phyloP scores from a whole-genome alignment of 2,797 vertebrate genomes.

The Dromococcyx pavoninus region DNA sequence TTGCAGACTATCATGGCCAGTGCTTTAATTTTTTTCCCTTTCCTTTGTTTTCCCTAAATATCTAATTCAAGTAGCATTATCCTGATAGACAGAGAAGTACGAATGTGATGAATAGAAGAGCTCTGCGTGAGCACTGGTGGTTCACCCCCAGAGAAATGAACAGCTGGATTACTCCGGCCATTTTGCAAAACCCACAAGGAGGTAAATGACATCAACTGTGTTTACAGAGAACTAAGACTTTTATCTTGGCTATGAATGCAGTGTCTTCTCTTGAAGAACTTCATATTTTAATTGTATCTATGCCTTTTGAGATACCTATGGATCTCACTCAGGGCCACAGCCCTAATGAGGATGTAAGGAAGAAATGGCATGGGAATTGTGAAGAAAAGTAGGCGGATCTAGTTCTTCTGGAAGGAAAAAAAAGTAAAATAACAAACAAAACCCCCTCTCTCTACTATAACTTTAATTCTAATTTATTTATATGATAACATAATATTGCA shows the following conservation, averaged over 20 bases:
- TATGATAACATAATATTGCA: background rate
- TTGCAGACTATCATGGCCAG: background rate
- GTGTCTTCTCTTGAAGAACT: background rate
- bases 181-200: background rate
- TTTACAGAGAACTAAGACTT: background rate
- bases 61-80: background rate
- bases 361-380: background rate
- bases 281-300: background rate
- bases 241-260: background rate
- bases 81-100: background rate
- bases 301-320: background rate
- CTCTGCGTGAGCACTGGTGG: background rate
- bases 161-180: background rate
- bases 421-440: background rate
- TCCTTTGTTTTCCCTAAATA: background rate
- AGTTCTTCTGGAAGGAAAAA: background rate
- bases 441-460: background rate
- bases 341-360: background rate
- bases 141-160: background rate
- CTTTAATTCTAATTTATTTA: background rate
- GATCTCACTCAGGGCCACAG: background rate
- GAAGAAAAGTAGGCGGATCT: background rate
- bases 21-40: background rate
- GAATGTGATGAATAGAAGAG: background rate
- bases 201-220: background rate